A percentile compares a stretch with the other conserved stretches of the same genome.
Evolutionary conservation across 2,113 vertebrate species (phyloP).

Genomic region (Cardinalis cardinalis): DNA sequence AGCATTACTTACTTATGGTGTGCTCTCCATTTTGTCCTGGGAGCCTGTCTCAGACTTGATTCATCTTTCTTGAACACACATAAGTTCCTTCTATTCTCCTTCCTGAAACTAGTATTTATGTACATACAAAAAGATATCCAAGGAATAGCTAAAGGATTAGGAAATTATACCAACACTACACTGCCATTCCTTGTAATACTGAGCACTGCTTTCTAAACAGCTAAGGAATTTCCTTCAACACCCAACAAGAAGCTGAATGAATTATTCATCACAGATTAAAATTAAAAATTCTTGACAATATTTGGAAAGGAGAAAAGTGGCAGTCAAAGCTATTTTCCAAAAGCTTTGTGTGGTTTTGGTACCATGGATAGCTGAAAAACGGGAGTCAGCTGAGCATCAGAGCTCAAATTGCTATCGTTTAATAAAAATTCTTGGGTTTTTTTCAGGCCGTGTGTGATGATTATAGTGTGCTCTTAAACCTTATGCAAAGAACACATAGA

Average conservation of each 20-base stretch:
- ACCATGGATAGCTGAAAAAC: background rate
- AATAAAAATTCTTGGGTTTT: background rate
- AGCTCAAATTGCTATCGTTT: background rate
- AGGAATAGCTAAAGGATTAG: background rate
- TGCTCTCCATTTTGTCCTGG: background rate
- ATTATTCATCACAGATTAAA: background rate
- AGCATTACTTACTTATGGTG: background rate
- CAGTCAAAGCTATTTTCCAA: background rate
- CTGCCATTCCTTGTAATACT: background rate
- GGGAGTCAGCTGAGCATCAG: background rate
- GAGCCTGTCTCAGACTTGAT: background rate
- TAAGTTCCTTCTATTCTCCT: background rate
- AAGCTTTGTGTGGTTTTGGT: background rate
- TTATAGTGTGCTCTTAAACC: background rate
- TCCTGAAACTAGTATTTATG: background rate
- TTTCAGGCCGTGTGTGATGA: background rate
- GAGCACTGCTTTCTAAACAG: background rate
- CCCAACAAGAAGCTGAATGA: background rate
- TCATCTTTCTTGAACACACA: background rate
- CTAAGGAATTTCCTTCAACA: background rate
- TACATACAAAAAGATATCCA: background rate
- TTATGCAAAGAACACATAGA: background rate
- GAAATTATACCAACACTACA: background rate
- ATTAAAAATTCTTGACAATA: background rate
- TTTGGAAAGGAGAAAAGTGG: background rate